phyloP scores from a whole-genome alignment of 2,113 vertebrate species.

The Microtus ochrogaster region DNA sequence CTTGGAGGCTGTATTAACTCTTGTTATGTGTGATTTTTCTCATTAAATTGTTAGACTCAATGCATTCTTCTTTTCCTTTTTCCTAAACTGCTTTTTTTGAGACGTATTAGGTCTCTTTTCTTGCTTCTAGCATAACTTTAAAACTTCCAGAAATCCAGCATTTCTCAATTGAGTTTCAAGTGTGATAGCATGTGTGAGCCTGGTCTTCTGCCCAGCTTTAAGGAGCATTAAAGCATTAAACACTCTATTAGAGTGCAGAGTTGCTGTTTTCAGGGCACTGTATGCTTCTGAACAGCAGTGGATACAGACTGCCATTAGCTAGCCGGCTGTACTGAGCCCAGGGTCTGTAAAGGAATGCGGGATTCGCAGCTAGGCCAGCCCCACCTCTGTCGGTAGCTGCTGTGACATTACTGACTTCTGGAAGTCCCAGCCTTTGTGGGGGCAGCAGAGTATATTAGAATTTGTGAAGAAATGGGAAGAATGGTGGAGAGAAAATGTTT shows the following conservation, averaged over 20 bases:
- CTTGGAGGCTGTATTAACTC: background rate
- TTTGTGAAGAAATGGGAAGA: background rate
- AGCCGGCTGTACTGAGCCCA: background rate
- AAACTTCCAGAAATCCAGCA: background rate
- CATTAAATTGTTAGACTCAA: background rate
- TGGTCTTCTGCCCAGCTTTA: background rate
- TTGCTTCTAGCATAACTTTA: slow-evolving; percentile 26
- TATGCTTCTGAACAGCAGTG: background rate
- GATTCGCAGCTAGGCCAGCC: background rate
- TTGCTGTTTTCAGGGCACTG: background rate
- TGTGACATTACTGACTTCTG: background rate
- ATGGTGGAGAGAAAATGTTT: background rate
- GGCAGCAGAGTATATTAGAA: background rate
- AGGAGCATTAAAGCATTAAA: slow-evolving; percentile 23
- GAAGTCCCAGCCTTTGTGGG: background rate
- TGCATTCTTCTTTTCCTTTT: background rate
- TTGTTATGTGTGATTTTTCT: background rate
- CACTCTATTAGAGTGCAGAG: background rate
- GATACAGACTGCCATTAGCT: background rate
- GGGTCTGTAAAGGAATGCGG: background rate
- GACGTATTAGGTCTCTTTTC: background rate
- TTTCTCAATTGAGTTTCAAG: slow-evolving; percentile 13
- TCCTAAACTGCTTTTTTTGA: background rate
- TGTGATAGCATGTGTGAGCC: background rate
- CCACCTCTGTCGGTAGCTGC: background rate